Conservation (phyloP, 92 coral and sea anemone genomes). For the Porites cylindrica region DNA sequence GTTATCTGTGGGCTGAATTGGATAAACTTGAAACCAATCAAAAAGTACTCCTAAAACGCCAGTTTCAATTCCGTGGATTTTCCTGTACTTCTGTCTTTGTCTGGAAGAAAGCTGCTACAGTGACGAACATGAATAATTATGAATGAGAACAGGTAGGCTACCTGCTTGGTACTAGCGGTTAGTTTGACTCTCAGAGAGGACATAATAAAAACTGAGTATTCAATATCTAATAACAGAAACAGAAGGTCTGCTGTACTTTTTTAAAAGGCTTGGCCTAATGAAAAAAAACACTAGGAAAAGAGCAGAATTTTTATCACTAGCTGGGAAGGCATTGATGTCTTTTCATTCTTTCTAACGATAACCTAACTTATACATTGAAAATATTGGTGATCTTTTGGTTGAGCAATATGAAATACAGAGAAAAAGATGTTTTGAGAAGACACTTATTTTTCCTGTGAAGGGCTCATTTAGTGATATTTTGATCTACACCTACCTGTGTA, state of each 20-base stretch:
- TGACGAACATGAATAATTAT: slow-evolving; percentile 30
- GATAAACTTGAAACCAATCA: neutral
- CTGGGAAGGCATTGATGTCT: no score
- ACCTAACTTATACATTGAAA: slow-evolving; percentile 14
- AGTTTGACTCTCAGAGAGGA: neutral
- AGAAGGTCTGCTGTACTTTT: no score
- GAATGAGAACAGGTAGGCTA: slow-evolving; percentile 51
- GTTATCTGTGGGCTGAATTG: neutral
- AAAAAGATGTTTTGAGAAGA: neutral
- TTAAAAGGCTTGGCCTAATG: no score
- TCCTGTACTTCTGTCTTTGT: neutral
- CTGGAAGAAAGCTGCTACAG: slow-evolving; percentile 2
- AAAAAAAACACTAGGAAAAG: no score
- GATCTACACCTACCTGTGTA: neutral
- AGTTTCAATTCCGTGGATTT: neutral
- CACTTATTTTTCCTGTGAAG: neutral
- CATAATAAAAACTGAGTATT: neutral
- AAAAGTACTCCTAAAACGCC: slow-evolving; percentile 4
- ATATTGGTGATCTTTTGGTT: neutral
- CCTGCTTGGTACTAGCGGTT: slow-evolving; percentile 20
- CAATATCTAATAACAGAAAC: neutral
- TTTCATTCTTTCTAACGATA: no score
- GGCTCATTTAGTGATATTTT: neutral
- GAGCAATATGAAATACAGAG: neutral
- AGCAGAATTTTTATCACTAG: no score